phyloP scores from a whole-genome alignment of 2,797 vertebrate genomes.

The Microcaecilia unicolor region DNA sequence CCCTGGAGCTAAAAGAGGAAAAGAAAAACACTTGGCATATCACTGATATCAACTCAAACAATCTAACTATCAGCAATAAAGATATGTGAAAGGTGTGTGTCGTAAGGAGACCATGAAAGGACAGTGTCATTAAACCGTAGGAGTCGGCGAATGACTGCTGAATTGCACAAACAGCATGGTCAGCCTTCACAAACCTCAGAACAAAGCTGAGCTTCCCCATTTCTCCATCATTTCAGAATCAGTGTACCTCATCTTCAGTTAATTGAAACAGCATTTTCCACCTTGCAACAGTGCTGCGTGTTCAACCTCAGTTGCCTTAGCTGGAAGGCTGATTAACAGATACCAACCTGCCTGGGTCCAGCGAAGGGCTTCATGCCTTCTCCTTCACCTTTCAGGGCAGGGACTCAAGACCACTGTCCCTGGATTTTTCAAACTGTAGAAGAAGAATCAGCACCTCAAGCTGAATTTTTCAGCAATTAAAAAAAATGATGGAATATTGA shows the following conservation, averaged over 20 bases:
- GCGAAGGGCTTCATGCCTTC: too few species aligned
- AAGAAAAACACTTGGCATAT: too few species aligned
- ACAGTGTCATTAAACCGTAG: neutral
- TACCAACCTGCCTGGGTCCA: too few species aligned
- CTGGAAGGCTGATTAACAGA: slow-evolving; percentile 14
- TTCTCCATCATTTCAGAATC: slow-evolving; percentile 1
- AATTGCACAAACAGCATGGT: neutral
- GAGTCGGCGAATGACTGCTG: neutral
- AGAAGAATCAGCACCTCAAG: neutral
- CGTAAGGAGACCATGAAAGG: too few species aligned
- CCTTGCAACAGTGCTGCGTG: slow-evolving; percentile 10
- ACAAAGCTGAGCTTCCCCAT: neutral
- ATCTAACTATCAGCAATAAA: too few species aligned
- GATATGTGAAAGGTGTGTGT: too few species aligned
- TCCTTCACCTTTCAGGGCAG: neutral
- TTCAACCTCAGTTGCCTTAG: slow-evolving; percentile 10
- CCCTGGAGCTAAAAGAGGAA: too few species aligned
- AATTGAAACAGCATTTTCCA: slow-evolving; percentile 16
- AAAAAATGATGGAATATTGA: slow-evolving; percentile 1
- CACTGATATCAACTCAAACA: too few species aligned
- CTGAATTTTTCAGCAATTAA: neutral
- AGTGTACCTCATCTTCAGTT: slow-evolving; percentile 8
- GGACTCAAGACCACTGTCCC: neutral
- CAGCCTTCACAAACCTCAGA: neutral
- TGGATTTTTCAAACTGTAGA: neutral